Evolutionary conservation across 2,797 vertebrate genomes (phyloP).

Genomic region (Falco biarmicus): DNA sequence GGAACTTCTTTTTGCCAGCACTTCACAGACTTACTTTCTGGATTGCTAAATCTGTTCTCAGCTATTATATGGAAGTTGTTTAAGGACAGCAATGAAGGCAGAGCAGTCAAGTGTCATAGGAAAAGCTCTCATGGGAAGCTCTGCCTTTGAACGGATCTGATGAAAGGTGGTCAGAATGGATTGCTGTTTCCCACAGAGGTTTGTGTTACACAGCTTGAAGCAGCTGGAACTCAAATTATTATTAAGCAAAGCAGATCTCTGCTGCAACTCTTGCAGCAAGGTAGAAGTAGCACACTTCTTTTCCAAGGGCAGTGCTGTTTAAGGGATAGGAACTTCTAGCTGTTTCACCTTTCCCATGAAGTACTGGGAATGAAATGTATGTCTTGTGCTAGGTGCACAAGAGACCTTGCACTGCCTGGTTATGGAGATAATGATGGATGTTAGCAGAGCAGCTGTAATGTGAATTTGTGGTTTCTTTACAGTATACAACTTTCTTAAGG

Average conservation of each 20-base stretch:
- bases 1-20: background rate
- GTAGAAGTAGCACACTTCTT: background rate
- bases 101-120: background rate
- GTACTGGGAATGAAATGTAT: background rate
- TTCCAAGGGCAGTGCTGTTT: background rate
- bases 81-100: background rate
- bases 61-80: background rate
- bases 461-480: background rate
- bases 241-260: background rate
- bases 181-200: background rate
- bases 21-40: background rate
- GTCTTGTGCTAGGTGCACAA: background rate
- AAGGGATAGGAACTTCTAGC: background rate
- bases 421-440: background rate
- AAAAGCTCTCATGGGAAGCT: background rate
- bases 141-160: background rate
- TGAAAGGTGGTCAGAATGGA: no score
- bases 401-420: background rate
- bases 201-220: background rate
- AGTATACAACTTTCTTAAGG: background rate
- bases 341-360: background rate
- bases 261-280: background rate
- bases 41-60: background rate
- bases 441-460: background rate
- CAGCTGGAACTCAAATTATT: background rate